Evolutionary conservation across 1,140 invertebrate species (phyloP).

Genomic region (Pseudomyrmex cubaensis): DNA sequence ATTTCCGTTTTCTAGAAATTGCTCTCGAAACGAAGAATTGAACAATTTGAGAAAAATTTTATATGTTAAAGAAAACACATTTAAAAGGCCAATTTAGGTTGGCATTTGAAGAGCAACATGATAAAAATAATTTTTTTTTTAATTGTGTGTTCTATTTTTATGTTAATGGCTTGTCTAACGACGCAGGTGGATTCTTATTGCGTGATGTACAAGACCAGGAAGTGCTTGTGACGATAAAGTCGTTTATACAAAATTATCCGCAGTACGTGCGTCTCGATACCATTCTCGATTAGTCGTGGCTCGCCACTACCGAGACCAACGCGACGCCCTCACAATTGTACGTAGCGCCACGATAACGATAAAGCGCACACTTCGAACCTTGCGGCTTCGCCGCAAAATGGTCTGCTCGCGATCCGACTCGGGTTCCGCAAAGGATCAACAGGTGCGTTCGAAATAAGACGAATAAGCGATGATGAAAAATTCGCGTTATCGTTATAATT

Average conservation of each 20-base stretch:
- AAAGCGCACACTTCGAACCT: conserved; percentile 46
- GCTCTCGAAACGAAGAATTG: not conserved
- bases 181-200: not conserved
- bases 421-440: conserved; percentile 38
- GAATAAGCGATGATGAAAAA: not conserved
- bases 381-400: conserved; percentile 28
- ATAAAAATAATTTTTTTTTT: not conserved
- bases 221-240: conserved; percentile 54
- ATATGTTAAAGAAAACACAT: too few relatives aligned
- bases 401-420: conserved; percentile 12
- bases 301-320: conserved; percentile 50
- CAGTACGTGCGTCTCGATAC: conserved; percentile 35
- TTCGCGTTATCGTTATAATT: not conserved
- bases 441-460: conserved; percentile 27
- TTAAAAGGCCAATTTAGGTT: too few relatives aligned
- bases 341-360: conserved; percentile 59
- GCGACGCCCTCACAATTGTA: conserved; percentile 48
- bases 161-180: too few relatives aligned
- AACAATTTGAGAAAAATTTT: not conserved
- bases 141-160: too few relatives aligned
- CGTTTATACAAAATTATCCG: conserved; percentile 31
- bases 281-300: conserved; percentile 50
- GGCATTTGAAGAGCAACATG: too few relatives aligned
- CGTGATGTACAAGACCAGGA: conserved; percentile 16
- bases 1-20: not conserved